Conservation (phyloP, 2,113 vertebrate genomes). For the Balaeniceps rex region DNA sequence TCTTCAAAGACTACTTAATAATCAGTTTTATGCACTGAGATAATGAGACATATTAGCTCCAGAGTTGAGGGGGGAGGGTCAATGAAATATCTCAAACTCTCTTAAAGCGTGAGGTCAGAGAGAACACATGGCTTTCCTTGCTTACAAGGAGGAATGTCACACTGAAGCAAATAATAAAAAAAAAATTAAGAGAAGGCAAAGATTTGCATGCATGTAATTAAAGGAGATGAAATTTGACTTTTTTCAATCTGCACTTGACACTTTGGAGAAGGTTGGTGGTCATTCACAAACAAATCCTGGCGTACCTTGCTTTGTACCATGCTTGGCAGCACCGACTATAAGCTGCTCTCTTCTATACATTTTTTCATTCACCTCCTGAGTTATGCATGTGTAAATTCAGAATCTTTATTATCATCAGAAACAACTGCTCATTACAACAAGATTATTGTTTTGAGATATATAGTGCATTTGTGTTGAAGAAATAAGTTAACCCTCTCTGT, state of each 20-base stretch:
- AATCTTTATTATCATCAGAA: constrained; percentile 32
- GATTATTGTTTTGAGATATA: constrained; percentile 32
- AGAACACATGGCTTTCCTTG: background rate
- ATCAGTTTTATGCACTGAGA: constrained; percentile 53
- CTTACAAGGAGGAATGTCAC: background rate
- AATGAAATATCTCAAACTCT: background rate
- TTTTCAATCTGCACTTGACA: background rate
- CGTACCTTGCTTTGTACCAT: background rate
- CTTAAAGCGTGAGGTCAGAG: background rate
- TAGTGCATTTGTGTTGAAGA: background rate
- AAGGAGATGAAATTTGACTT: background rate
- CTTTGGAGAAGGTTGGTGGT: background rate
- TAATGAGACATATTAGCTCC: constrained; percentile 37
- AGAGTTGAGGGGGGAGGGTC: background rate
- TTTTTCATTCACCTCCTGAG: background rate
- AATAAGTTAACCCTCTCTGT: constrained; percentile 18
- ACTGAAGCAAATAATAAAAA: background rate
- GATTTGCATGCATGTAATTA: background rate
- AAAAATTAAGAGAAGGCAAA: background rate
- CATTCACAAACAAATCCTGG: background rate
- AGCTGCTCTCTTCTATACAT: background rate
- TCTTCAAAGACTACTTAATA: constrained; percentile 50
- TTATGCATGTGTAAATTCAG: background rate
- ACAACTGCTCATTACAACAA: constrained; percentile 25
- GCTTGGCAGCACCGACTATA: background rate